Evolutionary conservation across 2,888 invertebrate genomes (phyloP).

Genomic region (Callinectes sapidus): DNA sequence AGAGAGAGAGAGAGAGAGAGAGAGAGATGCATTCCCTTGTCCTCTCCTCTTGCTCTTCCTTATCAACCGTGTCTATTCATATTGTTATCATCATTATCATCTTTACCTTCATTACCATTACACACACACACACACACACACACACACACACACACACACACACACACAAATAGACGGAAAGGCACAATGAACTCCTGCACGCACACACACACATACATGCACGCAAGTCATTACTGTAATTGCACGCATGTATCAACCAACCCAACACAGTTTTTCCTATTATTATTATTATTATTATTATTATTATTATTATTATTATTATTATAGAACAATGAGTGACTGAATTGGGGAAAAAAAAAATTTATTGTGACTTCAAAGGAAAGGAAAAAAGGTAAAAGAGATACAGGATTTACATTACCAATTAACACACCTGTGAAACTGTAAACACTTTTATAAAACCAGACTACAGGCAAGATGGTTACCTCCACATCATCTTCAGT

Average conservation of each 20-base stretch:
- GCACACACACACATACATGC: neutral
- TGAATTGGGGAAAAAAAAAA: neutral
- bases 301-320: neutral
- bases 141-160: conserved; percentile 1
- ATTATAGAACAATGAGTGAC: neutral
- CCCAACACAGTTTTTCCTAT: neutral
- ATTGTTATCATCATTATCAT: neutral
- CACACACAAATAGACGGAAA: neutral
- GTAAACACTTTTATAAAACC: neutral
- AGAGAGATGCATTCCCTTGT: neutral
- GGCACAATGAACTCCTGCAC: neutral
- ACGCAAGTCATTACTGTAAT: neutral
- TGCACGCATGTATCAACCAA: neutral
- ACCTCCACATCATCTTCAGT: neutral
- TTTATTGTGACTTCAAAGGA: neutral
- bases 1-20: conserved; percentile 1
- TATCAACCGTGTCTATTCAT: neutral
- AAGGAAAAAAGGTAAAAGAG: neutral
- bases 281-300: neutral
- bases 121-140: conserved; percentile 1
- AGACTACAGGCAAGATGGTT: neutral
- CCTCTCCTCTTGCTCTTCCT: neutral
- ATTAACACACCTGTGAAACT: neutral
- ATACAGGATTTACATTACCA: neutral
- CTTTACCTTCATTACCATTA: neutral